Evolutionary conservation across 2,113 vertebrate genomes (phyloP).

Genomic region (Polypterus bichir): DNA sequence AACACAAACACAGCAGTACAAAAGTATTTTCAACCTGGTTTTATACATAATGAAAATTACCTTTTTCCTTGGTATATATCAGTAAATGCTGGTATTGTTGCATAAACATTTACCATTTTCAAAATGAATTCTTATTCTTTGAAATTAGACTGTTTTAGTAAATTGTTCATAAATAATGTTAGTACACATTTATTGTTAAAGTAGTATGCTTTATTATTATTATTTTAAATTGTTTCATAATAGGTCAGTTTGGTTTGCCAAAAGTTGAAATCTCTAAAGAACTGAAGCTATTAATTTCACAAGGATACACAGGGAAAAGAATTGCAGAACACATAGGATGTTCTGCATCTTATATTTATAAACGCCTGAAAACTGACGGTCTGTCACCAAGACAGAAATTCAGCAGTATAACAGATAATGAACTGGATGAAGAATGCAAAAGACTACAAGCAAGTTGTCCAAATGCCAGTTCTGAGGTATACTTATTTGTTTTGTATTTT

Average conservation of each 20-base stretch:
- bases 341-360: background rate
- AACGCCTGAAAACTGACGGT: background rate
- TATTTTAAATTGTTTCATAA: background rate
- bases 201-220: too few relatives aligned
- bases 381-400: background rate
- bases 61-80: too few relatives aligned
- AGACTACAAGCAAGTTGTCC: background rate
- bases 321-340: slow-evolving; percentile 1
- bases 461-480: background rate
- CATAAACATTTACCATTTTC: too few relatives aligned
- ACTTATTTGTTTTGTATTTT: too few relatives aligned
- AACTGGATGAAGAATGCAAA: background rate
- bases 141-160: too few relatives aligned
- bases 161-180: too few relatives aligned
- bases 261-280: background rate
- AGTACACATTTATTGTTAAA: too few relatives aligned
- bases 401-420: background rate
- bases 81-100: too few relatives aligned
- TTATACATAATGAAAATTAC: too few relatives aligned
- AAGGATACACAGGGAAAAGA: background rate
- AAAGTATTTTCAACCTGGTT: too few relatives aligned
- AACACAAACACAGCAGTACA: too few relatives aligned
- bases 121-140: too few relatives aligned
- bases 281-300: background rate
- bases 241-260: slow-evolving; percentile 1